phyloP scores from a whole-genome alignment of 2,797 vertebrate species.

The Tauraco hartlaubi region DNA sequence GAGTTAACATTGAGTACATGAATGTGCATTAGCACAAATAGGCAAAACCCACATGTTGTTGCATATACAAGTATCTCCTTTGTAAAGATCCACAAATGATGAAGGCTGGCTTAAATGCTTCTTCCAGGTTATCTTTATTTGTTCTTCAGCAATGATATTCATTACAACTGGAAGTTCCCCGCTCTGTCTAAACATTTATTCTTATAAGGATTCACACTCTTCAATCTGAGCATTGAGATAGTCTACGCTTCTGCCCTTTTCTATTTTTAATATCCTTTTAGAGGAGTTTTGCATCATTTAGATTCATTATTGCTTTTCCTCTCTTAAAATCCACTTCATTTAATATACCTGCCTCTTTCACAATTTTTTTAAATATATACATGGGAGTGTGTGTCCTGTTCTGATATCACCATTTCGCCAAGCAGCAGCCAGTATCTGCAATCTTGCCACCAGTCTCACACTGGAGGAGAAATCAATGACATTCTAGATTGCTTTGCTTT shows the following conservation, averaged over 20 bases:
- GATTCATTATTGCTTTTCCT: neutral
- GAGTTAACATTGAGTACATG: neutral
- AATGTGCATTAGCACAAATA: fast-evolving
- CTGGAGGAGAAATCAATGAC: neutral
- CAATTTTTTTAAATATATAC: neutral
- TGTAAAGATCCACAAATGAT: neutral
- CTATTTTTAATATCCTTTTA: neutral
- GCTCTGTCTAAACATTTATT: neutral
- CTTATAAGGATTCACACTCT: neutral
- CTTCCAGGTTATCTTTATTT: neutral
- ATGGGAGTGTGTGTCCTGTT: neutral
- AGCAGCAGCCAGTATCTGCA: neutral
- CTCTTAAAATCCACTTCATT: slow-evolving; percentile 12
- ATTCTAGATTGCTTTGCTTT: neutral
- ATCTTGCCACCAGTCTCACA: neutral
- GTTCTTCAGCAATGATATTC: neutral
- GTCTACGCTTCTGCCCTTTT: neutral
- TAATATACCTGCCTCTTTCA: neutral
- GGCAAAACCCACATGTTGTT: fast-evolving
- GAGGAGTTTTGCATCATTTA: neutral
- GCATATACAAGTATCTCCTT: neutral
- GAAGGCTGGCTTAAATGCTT: neutral
- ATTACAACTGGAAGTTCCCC: neutral
- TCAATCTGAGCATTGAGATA: neutral
- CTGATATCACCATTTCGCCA: neutral